Base-by-base conservation (phyloP, 2,888 invertebrate genomes). In the Mesorhabditis sp. region DNA sequence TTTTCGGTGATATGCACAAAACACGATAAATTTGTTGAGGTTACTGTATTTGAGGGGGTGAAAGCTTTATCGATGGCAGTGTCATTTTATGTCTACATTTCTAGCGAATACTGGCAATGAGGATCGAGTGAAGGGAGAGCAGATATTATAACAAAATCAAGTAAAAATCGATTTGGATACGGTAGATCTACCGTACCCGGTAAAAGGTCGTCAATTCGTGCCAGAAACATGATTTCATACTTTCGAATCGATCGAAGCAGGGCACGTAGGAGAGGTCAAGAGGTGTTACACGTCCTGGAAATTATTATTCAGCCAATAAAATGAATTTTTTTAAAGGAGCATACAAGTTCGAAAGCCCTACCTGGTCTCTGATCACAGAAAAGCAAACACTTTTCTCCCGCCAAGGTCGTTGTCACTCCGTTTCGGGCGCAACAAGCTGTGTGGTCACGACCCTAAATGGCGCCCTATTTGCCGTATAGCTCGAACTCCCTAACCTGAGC, bases 291-390 rank as follows among this genome's bases (percentile, higher is more conserved):
- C 74, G 76, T 28, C 77, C 78, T 74, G 70, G 45, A 74, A 67
- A 43, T 42, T 10, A 4, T 67, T 45, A 7, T 7, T 28, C 28
- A 28, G 2, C 28, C 28, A 28, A 28, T 28, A 50, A 2, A 43
- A 41, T 5, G 4, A 10, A 42, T 2, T 2, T 50, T 50, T 50
- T 50, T 50, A n/a, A 28, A 28, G 28, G 28, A 28, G 28, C 28
- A 28, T 28, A 50, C 58, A 13, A n/a, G 7, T 50, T n/a, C 2
- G 7, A 13, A n/a, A 50, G n/a, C 58, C 69, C 45, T n/a, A 71
- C 80, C 80, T n/a, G 82, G 75, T 43, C 80, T 71, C 69, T 83
- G 83, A 67, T 83, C 83, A 66, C 83, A 83, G 77, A 83, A 83
- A 4, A 76, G 72, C 0, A 83, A 74, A 65, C 83, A 83, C 66